These are phyloP conservation scores for Tetrapedia diversipes DNA, from an alignment of 2,888 invertebrate genomes.

Conservation along the genomic window DNA sequence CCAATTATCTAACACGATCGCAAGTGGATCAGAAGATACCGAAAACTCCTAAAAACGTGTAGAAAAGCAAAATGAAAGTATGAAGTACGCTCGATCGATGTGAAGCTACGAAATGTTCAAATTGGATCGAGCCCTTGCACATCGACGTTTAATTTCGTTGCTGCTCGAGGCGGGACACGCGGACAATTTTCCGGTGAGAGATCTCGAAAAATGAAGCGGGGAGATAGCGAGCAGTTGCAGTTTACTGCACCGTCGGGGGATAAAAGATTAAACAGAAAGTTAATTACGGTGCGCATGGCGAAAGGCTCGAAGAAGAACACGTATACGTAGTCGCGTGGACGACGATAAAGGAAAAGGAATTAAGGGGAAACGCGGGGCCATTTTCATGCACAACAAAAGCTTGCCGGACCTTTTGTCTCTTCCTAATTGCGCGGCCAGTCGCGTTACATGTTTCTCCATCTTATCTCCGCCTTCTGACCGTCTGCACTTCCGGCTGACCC, in stretches of 20 bases:
- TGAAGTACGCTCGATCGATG: no score
- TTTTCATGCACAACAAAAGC: constrained; percentile 21
- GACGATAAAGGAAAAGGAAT: constrained; percentile 49
- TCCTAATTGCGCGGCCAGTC: constrained; percentile 56
- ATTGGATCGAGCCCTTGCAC: background rate
- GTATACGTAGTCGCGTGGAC: constrained; percentile 21
- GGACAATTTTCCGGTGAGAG: background rate
- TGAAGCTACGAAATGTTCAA: no score
- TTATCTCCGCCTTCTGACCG: constrained; percentile 42
- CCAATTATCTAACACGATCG: no score
- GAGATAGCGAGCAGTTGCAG: background rate
- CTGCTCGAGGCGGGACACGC: background rate
- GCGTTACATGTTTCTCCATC: constrained; percentile 44
- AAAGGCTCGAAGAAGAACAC: constrained; percentile 18
- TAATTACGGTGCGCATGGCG: constrained; percentile 32
- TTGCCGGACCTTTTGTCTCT: constrained; percentile 39
- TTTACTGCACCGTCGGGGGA: background rate
- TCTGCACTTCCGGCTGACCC: constrained; percentile 14
- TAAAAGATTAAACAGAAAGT: constrained; percentile 49
- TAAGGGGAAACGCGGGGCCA: constrained; percentile 45
- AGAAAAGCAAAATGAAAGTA: no score
- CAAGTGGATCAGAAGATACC: no score
- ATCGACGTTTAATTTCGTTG: constrained; percentile 2
- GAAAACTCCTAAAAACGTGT: no score
- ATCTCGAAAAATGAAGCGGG: background rate